A percentile compares a stretch with the other conserved stretches of the same genome.
phyloP scores from a whole-genome alignment of 2,888 invertebrate species.

The Abrostola triplasia region DNA sequence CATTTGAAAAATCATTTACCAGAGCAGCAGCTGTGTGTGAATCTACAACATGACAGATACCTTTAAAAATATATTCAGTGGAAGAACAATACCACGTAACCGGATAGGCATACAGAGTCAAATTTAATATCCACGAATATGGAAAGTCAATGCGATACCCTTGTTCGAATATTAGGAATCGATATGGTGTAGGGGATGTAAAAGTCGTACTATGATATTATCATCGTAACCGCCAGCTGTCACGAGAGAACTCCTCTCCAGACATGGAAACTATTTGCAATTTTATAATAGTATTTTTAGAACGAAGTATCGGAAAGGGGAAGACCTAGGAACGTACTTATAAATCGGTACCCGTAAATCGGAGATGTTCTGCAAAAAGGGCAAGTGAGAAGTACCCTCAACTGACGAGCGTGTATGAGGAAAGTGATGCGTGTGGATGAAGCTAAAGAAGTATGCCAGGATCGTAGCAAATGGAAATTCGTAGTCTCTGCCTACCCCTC shows the following conservation, averaged over 20 bases:
- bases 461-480: too few species aligned
- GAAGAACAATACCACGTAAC: constrained; percentile 41
- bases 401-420: too few species aligned
- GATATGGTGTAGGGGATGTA: constrained; percentile 54
- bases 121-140: constrained; percentile 52
- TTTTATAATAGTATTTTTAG: too few species aligned
- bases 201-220: constrained; percentile 59
- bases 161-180: constrained; percentile 53
- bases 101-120: constrained; percentile 44
- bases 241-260: constrained; percentile 28
- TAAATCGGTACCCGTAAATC: too few species aligned
- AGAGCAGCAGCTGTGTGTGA: constrained; percentile 7
- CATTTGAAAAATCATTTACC: constrained; percentile 21
- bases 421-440: too few species aligned
- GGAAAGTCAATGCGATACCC: constrained; percentile 45
- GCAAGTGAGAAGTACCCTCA: too few species aligned
- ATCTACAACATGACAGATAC: constrained; percentile 15
- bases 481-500: too few species aligned
- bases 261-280: background rate
- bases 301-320: background rate
- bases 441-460: too few species aligned
- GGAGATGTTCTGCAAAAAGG: too few species aligned
- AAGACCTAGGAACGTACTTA: too few species aligned
- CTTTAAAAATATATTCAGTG: constrained; percentile 32
- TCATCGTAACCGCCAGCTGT: constrained; percentile 59